phyloP scores from a whole-genome alignment of 2,113 vertebrate genomes.

The Plecturocebus donacophilus region DNA sequence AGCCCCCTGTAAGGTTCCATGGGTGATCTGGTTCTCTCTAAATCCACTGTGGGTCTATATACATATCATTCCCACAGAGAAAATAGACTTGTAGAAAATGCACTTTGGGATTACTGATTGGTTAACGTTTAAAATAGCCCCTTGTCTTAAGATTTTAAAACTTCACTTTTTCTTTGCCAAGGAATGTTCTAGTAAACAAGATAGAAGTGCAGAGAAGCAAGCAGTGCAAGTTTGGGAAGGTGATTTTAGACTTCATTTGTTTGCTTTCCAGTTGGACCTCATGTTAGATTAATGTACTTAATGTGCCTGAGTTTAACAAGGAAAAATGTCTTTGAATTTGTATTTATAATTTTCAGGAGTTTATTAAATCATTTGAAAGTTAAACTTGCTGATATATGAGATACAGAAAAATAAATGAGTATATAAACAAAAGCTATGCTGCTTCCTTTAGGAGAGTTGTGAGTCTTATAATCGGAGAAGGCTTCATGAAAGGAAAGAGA shows the following conservation, averaged over 20 bases:
- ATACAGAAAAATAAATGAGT: neutral
- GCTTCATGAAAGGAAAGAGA: neutral
- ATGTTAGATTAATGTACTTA: neutral
- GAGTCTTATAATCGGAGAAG: neutral
- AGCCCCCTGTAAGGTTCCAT: neutral
- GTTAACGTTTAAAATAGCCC: conserved; percentile 45
- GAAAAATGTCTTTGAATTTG: neutral
- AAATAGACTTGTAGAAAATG: conserved; percentile 9
- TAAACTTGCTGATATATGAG: neutral
- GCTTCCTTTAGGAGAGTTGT: neutral
- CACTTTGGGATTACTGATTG: neutral
- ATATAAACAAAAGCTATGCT: neutral
- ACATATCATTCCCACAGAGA: neutral
- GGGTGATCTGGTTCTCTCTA: neutral
- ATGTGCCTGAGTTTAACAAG: neutral
- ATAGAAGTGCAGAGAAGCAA: neutral
- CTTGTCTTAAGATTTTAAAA: conserved; percentile 19
- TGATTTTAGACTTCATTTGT: neutral
- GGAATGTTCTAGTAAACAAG: neutral
- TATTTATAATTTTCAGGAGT: neutral
- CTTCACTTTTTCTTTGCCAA: neutral
- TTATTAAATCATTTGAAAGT: neutral
- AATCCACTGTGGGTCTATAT: neutral
- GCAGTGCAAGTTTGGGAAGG: neutral
- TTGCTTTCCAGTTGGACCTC: neutral